These are phyloP conservation scores for Drosophila ohnishii DNA, from an alignment of 1,140 invertebrate species.

Conservation along the genomic window DNA sequence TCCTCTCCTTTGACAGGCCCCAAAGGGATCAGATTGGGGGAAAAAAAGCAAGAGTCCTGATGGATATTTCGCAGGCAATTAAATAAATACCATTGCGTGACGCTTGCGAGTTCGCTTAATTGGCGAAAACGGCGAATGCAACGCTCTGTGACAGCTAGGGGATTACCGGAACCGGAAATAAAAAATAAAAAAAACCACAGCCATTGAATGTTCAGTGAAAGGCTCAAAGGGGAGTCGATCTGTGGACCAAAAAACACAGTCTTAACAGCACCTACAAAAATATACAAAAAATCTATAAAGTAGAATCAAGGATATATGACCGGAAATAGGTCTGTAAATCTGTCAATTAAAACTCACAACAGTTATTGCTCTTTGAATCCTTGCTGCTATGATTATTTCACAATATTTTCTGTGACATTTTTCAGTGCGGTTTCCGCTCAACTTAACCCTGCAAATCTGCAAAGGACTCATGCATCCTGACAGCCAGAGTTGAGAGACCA, in stretches of 20 bases:
- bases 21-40: not conserved
- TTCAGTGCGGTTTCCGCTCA: not conserved
- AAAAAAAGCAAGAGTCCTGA: not conserved
- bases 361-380: not conserved
- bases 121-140: not conserved
- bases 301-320: not conserved
- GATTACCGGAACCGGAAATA: not conserved
- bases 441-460: not conserved
- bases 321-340: not conserved
- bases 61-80: slow-evolving; percentile 10
- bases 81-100: not conserved
- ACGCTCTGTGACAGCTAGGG: not conserved
- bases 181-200: not conserved
- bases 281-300: not conserved
- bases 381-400: not conserved
- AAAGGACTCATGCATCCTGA: not conserved
- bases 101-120: not conserved
- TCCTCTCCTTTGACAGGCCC: not conserved
- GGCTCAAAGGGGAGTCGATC: not conserved
- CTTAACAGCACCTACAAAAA: not conserved
- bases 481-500: not conserved
- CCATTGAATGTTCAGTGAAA: not conserved
- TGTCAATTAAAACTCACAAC: not conserved
- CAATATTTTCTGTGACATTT: slow-evolving; percentile 3
- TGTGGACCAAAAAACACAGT: not conserved